Evolutionary conservation across 2,888 invertebrate genomes (phyloP).

Genomic region (Eristalis tenax): DNA sequence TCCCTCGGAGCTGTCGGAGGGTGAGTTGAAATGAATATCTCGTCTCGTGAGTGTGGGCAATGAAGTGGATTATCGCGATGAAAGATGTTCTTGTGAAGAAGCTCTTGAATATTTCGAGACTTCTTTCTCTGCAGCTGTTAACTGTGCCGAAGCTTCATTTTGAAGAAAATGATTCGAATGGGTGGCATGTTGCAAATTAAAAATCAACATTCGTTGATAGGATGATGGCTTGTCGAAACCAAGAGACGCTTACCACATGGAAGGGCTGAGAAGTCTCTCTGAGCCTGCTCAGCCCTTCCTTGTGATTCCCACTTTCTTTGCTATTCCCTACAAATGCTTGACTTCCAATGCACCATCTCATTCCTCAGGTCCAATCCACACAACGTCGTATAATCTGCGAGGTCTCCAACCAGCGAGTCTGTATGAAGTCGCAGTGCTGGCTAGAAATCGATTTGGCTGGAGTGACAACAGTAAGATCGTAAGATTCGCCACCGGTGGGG

Average conservation of each 20-base stretch:
- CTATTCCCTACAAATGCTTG: background rate
- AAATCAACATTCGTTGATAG: background rate
- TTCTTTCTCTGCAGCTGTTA: background rate
- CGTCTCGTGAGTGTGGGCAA: background rate
- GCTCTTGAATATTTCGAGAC: background rate
- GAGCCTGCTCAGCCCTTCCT: too few species aligned
- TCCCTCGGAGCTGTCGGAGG: slow-evolving; percentile 78
- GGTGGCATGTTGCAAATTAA: background rate
- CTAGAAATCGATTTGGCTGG: slow-evolving; percentile 93
- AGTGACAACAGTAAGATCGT: slow-evolving; percentile 89
- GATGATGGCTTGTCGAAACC: too few species aligned
- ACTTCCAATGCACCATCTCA: background rate
- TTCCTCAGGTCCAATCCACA: slow-evolving; percentile 86
- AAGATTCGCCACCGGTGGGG: slow-evolving; percentile 89
- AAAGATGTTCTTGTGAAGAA: background rate
- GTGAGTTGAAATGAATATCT: slow-evolving; percentile 72
- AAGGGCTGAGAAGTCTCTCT: too few species aligned
- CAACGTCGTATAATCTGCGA: slow-evolving; percentile 87
- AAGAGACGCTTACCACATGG: too few species aligned
- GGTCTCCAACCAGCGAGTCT: slow-evolving; percentile 88
- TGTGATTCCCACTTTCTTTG: too few species aligned
- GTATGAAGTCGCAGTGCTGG: slow-evolving; percentile 90
- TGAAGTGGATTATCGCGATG: background rate
- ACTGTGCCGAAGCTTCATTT: background rate
- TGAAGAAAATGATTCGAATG: background rate